Evolutionary conservation across 2,888 invertebrate genomes (phyloP).

Genomic region (Drosophila borealis): DNA sequence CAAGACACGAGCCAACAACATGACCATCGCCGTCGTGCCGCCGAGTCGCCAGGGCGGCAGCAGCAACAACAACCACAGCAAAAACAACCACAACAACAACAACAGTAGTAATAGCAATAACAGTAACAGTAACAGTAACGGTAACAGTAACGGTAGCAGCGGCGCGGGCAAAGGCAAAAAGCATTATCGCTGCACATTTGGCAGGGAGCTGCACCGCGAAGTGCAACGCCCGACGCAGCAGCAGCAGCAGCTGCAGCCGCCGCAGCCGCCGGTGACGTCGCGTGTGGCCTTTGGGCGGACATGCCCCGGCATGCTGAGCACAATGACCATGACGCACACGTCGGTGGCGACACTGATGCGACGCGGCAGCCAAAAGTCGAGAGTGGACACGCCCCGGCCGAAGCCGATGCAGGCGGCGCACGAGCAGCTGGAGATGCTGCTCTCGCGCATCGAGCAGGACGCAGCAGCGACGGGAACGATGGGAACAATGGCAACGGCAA

Average conservation of each 20-base stretch:
- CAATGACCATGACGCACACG: neutral
- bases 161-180: neutral
- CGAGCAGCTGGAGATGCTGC: constrained; percentile 55
- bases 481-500: no score
- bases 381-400: constrained; percentile 1
- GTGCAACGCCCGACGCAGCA: neutral
- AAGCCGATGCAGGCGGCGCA: constrained; percentile 48
- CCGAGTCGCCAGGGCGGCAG: constrained; percentile 5
- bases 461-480: neutral
- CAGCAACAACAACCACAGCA: neutral
- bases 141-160: neutral
- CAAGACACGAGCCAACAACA: neutral
- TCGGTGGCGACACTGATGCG: neutral
- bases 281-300: constrained; percentile 31
- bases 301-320: neutral
- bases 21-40: constrained; percentile 24
- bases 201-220: neutral
- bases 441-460: constrained; percentile 48
- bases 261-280: neutral
- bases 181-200: neutral
- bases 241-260: neutral
- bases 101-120: neutral
- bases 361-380: neutral
- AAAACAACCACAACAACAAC: neutral
- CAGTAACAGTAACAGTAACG: neutral